Percentiles rank a stretch among this genome's conserved stretches.
Conservation (phyloP, 2,888 invertebrate genomes). For the Coremacera marginata region DNA sequence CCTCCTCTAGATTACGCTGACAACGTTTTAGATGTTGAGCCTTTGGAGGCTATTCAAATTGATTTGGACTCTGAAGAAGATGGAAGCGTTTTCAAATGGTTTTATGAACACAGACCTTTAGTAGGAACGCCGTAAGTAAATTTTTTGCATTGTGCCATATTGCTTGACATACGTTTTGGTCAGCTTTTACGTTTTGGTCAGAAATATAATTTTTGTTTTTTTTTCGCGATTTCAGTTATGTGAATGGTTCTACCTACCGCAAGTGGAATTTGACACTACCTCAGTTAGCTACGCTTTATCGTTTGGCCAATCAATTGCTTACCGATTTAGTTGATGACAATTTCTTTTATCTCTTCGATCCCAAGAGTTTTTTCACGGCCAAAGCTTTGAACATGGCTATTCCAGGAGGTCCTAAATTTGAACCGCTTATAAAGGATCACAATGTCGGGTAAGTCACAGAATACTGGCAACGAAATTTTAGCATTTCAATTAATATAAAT, state of each 20-base stretch:
- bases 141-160: not conserved
- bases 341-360: constrained; percentile 98
- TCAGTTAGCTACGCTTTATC: constrained; percentile 97
- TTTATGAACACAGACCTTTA: constrained; percentile 98
- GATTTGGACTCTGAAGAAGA: constrained; percentile 97
- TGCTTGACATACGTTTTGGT: too few species aligned
- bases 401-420: constrained; percentile 99
- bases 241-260: constrained; percentile 97
- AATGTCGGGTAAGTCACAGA: constrained; percentile 81
- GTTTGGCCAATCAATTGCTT: constrained; percentile 95
- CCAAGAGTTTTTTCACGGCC: constrained; percentile 99
- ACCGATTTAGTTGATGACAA: constrained; percentile 99
- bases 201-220: constrained; percentile 15
- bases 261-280: constrained; percentile 96
- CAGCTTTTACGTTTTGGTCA: too few species aligned
- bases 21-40: constrained; percentile 98
- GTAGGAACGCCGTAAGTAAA: constrained; percentile 83
- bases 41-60: constrained; percentile 98
- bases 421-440: constrained; percentile 97
- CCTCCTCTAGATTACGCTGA: constrained; percentile 99
- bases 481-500: not conserved
- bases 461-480: not conserved
- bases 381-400: constrained; percentile 99
- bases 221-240: constrained; percentile 72
- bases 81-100: constrained; percentile 92